Conservation (phyloP, 2,888 invertebrate genomes). For the Lasioglossum zephyrum region DNA sequence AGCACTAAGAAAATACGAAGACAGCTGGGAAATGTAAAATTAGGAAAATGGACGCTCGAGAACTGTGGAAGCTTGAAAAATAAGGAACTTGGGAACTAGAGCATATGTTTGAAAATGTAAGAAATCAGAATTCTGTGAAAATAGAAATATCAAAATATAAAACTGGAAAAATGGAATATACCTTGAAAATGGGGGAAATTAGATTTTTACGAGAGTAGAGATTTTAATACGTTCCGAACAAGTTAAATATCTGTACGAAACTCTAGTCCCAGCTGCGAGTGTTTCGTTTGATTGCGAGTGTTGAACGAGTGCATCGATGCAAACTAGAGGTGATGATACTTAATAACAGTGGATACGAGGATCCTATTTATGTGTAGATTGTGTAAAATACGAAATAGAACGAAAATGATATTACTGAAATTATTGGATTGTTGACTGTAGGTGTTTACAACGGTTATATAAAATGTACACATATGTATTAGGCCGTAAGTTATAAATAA, state of each 20-base stretch:
- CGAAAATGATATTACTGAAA: conserved; percentile 65
- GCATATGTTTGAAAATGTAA: not conserved
- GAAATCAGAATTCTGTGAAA: not conserved
- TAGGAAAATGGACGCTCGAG: no score
- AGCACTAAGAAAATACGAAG: not conserved
- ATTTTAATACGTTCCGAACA: conserved; percentile 1
- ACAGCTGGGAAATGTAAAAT: not conserved
- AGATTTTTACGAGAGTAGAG: not conserved
- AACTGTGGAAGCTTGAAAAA: not conserved
- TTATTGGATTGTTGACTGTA: conserved; percentile 73
- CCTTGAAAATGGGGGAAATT: not conserved
- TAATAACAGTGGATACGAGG: conserved; percentile 58
- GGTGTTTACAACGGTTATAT: conserved; percentile 70
- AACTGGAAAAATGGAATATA: not conserved
- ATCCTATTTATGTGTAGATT: conserved; percentile 74
- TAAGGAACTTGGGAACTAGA: not conserved
- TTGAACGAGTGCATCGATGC: conserved; percentile 33
- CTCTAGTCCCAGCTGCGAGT: conserved; percentile 14
- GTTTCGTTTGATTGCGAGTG: conserved; percentile 10
- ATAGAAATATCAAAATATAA: not conserved
- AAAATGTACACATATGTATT: conserved; percentile 35
- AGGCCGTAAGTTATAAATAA: conserved; percentile 46
- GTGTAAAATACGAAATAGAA: conserved; percentile 71
- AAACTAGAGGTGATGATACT: conserved; percentile 41
- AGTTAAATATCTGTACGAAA: conserved; percentile 11